These are phyloP conservation scores for Drosophila burlai DNA, from an alignment of 1,140 invertebrate genomes.

Conservation along the genomic window DNA sequence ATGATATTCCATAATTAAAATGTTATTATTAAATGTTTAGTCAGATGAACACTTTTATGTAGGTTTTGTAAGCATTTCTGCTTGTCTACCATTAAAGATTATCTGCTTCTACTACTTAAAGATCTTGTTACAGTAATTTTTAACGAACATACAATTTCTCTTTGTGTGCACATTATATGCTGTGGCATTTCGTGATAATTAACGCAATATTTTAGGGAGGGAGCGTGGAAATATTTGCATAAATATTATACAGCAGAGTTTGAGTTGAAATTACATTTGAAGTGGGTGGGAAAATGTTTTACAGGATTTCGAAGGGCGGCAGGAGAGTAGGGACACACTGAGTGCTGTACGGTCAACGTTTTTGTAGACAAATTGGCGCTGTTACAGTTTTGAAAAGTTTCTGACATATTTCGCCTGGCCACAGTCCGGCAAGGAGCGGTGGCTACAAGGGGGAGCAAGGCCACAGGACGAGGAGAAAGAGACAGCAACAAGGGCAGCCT, in stretches of 20 bases:
- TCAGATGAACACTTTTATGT: too few relatives aligned
- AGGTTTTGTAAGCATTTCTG: too few relatives aligned
- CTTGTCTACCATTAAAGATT: too few relatives aligned
- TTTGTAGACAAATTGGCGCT: conserved; percentile 72
- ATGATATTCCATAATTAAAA: background rate
- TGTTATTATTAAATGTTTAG: background rate
- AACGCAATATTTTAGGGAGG: conserved; percentile 67
- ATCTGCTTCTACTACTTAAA: background rate
- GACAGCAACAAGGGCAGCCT: conserved; percentile 4
- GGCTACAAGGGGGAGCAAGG: background rate
- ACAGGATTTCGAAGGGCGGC: background rate
- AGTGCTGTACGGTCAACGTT: conserved; percentile 52
- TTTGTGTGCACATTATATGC: conserved; percentile 21
- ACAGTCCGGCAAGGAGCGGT: conserved; percentile 3
- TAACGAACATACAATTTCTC: background rate
- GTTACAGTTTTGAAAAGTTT: conserved; percentile 79
- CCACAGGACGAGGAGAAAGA: conserved; percentile 4
- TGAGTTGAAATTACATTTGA: conserved; percentile 74
- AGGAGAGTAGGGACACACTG: conserved; percentile 8
- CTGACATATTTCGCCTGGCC: conserved; percentile 68
- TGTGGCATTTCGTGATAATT: conserved; percentile 65
- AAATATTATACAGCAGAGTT: conserved; percentile 70
- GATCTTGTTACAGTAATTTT: too few relatives aligned
- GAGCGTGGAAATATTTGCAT: conserved; percentile 71
- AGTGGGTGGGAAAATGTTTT: conserved; percentile 35